A percentile compares a stretch with the other conserved stretches of the same genome.
These are phyloP conservation scores for Neocrepidodera transversa DNA, from an alignment of 2,888 invertebrate species.

Conservation along the genomic window DNA sequence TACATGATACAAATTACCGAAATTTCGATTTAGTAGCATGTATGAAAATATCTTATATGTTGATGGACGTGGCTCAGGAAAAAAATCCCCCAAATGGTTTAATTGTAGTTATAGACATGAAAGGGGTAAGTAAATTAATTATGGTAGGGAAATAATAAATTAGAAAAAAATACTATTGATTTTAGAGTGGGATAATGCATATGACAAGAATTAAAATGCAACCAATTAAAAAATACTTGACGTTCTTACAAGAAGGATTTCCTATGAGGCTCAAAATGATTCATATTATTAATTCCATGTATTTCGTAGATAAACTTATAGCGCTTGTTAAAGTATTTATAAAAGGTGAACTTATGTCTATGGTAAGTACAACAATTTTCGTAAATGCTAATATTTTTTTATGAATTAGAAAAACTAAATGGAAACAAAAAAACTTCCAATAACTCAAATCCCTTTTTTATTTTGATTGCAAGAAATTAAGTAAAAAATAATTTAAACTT, in stretches of 20 bases:
- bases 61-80: conserved; percentile 47
- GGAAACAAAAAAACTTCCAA: too few species aligned
- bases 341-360: conserved; percentile 46
- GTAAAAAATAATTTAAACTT: too few species aligned
- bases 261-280: conserved; percentile 58
- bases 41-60: conserved; percentile 50
- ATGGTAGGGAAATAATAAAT: background rate
- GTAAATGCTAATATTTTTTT: background rate
- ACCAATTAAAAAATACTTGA: conserved; percentile 44
- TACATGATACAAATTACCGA: conserved; percentile 45
- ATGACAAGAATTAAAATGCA: conserved; percentile 47
- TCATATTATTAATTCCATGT: conserved; percentile 58
- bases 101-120: conserved; percentile 50
- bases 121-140: conserved; percentile 45
- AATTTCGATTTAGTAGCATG: conserved; percentile 47
- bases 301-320: conserved; percentile 56
- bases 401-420: too few species aligned
- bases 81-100: conserved; percentile 48
- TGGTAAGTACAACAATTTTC: conserved; percentile 41
- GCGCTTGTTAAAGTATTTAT: conserved; percentile 55
- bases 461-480: too few species aligned
- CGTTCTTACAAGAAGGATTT: conserved; percentile 56
- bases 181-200: conserved; percentile 51
- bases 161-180: conserved; percentile 18
- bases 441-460: too few species aligned